A percentile compares a stretch with the other conserved stretches of the same genome.
Conservation (phyloP, 2,888 invertebrate species). For the Congeria kusceri region DNA sequence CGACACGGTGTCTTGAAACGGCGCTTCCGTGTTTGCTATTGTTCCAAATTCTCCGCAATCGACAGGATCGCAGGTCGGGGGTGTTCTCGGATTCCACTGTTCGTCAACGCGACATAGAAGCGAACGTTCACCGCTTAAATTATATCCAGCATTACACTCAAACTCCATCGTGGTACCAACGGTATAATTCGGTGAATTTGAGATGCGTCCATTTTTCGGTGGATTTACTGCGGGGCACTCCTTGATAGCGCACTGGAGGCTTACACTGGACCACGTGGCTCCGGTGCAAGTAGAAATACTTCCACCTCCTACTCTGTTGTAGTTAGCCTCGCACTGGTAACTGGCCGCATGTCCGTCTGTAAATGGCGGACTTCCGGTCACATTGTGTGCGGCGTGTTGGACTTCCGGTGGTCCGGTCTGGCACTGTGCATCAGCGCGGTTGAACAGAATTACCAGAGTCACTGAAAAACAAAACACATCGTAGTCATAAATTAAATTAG, state of each 20-base stretch:
- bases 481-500: too few relatives aligned
- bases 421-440: too few relatives aligned
- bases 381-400: not conserved
- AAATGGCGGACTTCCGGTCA: conserved; percentile 3
- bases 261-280: not conserved
- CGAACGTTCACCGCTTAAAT: not conserved
- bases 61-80: not conserved
- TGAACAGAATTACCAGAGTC: too few relatives aligned
- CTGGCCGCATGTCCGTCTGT: not conserved
- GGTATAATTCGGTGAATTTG: not conserved
- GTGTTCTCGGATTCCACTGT: conserved; percentile 1
- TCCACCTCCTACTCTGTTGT: not conserved
- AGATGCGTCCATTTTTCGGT: not conserved
- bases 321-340: not conserved
- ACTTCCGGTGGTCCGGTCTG: not conserved
- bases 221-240: not conserved
- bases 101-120: not conserved
- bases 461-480: too few relatives aligned
- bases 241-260: not conserved
- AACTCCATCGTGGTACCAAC: not conserved
- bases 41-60: conserved; percentile 1
- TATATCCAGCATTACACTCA: not conserved
- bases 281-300: not conserved
- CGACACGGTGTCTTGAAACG: not conserved
- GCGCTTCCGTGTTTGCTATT: not conserved